phyloP scores from a whole-genome alignment of 2,113 vertebrate genomes.

The Benitochromis conjunctus region DNA sequence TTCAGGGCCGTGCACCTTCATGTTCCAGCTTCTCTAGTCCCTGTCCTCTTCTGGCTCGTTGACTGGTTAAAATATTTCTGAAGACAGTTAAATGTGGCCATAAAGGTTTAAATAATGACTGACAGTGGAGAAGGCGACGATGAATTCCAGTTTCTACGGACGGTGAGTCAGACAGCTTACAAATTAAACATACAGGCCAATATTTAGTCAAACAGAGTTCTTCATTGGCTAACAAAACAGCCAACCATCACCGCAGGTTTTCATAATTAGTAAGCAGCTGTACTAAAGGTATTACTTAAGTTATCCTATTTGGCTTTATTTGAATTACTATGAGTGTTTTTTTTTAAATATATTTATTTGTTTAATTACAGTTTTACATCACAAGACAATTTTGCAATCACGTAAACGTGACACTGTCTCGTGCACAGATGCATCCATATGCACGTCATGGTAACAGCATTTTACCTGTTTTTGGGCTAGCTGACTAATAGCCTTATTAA shows the following conservation, averaged over 20 bases:
- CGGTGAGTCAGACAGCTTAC: slow-evolving; percentile 51
- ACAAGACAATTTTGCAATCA: background rate
- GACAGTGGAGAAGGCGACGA: slow-evolving; percentile 59
- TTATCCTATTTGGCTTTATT: background rate
- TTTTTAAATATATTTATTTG: background rate
- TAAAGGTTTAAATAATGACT: slow-evolving; percentile 25
- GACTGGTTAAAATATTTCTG: background rate
- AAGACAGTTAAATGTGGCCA: background rate
- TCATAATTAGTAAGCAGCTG: background rate
- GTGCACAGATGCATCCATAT: background rate
- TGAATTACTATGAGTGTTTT: background rate
- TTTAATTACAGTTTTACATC: background rate
- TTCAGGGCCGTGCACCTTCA: background rate
- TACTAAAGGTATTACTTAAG: background rate
- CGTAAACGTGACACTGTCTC: background rate
- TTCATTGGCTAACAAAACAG: background rate
- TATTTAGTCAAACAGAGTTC: background rate
- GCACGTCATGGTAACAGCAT: background rate
- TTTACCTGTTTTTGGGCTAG: background rate
- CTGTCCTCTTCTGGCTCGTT: background rate
- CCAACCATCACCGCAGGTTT: background rate
- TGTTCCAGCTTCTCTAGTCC: background rate
- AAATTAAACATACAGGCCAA: background rate
- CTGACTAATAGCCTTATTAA: background rate
- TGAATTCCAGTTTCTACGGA: slow-evolving; percentile 73